phyloP scores from a whole-genome alignment of 2,113 vertebrate genomes.

The Urocynchramus pylzowi region DNA sequence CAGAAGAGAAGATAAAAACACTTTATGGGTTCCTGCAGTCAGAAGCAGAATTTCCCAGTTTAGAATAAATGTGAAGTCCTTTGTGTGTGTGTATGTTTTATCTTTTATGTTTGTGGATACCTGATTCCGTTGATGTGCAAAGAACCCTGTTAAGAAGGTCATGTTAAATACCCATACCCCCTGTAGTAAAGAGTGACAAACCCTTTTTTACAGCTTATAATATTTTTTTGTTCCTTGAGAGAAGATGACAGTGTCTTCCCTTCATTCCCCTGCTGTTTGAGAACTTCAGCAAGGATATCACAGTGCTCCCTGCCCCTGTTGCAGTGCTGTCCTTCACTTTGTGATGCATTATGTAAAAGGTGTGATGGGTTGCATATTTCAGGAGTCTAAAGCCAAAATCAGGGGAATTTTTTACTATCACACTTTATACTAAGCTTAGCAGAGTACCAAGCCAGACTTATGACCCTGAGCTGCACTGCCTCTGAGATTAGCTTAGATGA shows the following conservation, averaged over 20 bases:
- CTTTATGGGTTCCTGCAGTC: neutral
- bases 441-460: neutral
- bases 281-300: neutral
- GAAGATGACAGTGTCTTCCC: neutral
- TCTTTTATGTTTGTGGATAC: constrained; percentile 14
- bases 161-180: neutral
- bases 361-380: neutral
- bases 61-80: neutral
- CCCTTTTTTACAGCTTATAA: neutral
- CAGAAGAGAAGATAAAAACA: constrained; percentile 44
- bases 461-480: neutral
- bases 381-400: neutral
- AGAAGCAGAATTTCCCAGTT: neutral
- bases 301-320: neutral
- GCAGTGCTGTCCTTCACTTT: neutral
- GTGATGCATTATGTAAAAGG: neutral
- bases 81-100: neutral
- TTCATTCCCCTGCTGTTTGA: neutral
- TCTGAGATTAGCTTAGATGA: neutral
- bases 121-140: neutral
- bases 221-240: neutral
- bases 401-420: neutral
- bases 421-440: neutral
- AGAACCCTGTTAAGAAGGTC: neutral
- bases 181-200: neutral